Percentiles rank a stretch among this genome's conserved stretches.
Evolutionary conservation across 2,888 invertebrate species (phyloP).

Genomic region (Rotaria socialis): DNA sequence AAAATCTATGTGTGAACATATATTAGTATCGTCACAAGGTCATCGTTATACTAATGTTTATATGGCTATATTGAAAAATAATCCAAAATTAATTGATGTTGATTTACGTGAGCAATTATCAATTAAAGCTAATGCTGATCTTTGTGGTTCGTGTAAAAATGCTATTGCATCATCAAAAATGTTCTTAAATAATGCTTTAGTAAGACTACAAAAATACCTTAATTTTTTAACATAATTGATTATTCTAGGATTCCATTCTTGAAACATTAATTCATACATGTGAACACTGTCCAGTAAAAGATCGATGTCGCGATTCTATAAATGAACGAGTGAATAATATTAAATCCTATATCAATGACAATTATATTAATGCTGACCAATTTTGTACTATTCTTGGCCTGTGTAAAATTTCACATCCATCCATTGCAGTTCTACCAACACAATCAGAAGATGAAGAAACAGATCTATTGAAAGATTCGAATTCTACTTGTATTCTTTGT

Average conservation of each 20-base stretch:
- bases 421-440: neutral
- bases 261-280: neutral
- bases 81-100: neutral
- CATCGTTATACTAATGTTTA: neutral
- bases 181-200: neutral
- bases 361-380: neutral
- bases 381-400: neutral
- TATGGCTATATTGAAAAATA: neutral
- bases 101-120: neutral
- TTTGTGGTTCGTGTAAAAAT: neutral
- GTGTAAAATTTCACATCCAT: neutral
- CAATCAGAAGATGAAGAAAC: neutral
- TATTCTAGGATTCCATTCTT: neutral
- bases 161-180: neutral
- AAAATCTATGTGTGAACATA: neutral
- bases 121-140: neutral
- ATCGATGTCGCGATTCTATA: neutral
- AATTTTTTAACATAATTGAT: neutral
- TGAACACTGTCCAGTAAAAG: neutral
- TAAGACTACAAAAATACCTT: neutral
- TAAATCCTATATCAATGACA: neutral
- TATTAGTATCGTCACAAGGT: neutral
- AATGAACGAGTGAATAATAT: neutral
- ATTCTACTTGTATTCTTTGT: slow-evolving; percentile 39
- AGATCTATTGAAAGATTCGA: neutral